A percentile compares a stretch with the other conserved stretches of the same genome.
Evolutionary conservation across 2,797 vertebrate species (phyloP).

Genomic region (Gallinago solitaria): DNA sequence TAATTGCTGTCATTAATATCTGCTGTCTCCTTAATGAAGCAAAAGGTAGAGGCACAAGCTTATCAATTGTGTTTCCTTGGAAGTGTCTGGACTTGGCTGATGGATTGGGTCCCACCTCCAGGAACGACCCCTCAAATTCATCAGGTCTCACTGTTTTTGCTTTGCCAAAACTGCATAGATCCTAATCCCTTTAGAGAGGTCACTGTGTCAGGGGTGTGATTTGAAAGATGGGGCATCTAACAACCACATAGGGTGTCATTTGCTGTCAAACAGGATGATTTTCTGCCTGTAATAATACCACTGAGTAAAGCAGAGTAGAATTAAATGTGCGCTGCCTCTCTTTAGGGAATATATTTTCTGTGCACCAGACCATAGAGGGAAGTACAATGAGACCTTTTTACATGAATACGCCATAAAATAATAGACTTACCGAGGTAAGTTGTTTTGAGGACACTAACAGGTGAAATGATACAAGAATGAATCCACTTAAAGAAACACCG

Average conservation of each 20-base stretch:
- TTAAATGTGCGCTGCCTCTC: neutral
- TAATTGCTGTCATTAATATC: conserved; percentile 42
- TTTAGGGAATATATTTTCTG: neutral
- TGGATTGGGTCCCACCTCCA: neutral
- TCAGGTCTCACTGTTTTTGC: neutral
- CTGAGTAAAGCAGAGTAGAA: neutral
- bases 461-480: conserved; percentile 21
- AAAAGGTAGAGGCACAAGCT: neutral
- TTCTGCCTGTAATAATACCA: neutral
- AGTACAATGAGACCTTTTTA: conserved; percentile 10
- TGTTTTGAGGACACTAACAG: conserved; percentile 33
- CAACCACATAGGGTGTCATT: fast-evolving
- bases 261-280: neutral
- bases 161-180: neutral
- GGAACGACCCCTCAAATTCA: neutral
- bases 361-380: neutral
- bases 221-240: neutral
- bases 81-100: neutral
- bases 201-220: neutral
- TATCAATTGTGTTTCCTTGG: neutral
- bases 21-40: conserved; percentile 18
- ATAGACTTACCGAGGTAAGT: conserved; percentile 26
- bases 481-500: neutral
- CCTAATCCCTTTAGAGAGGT: neutral
- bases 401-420: conserved; percentile 27